Evolutionary conservation across 2,888 invertebrate genomes (phyloP), one percentile per base, ranked within the genome.

Genomic region (Drosophila austrosaltans): DNA sequence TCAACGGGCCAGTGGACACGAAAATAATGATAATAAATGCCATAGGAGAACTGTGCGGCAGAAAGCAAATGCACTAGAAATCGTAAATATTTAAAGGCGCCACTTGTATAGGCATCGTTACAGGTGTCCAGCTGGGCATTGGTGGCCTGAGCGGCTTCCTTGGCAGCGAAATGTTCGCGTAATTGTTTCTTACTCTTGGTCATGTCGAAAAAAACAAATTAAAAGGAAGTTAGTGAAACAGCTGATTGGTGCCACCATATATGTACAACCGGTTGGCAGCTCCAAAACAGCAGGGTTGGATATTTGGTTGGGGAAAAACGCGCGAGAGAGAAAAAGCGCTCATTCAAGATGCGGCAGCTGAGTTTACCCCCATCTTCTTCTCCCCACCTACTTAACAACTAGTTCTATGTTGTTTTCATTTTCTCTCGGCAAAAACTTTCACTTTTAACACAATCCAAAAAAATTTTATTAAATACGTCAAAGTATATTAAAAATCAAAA

Each of bases 11-110:
- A 81, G 28, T 84, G 72, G 48, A 96, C 95, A 84, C 94, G 94
- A 69, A 93, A 93, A 91, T 94, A 94, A 90, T 96, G 95, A 90
- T 94, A 96, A 89, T 95, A 95, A 82, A 95, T 94, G 32, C 94
- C 95, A 90, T 93, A 95, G 72, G 93, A 93, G 89, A 95, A 96
- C 85, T 95, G 95, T 25, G 94, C 89, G 1, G 94, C 94, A 20
- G 94, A 95, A 76, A 95, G 81, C 40, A 94, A 90, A 90, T 96
- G 95, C 39, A 89, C 77, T 28, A 90, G 56, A 6, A 87, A 75
- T 0, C 90, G 78, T 3, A 89, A 61, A 40, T 88, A 88, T n/a
- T 71, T 76, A 10, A 89, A 90, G 16, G 85, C 83, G 0, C 90
- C 87, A 30, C 72, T 75, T 3, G 87, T 89, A 44, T 87, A 87